These are phyloP conservation scores for Tenrec ecaudatus DNA, from an alignment of 2,113 vertebrate species.

Conservation along the genomic window DNA sequence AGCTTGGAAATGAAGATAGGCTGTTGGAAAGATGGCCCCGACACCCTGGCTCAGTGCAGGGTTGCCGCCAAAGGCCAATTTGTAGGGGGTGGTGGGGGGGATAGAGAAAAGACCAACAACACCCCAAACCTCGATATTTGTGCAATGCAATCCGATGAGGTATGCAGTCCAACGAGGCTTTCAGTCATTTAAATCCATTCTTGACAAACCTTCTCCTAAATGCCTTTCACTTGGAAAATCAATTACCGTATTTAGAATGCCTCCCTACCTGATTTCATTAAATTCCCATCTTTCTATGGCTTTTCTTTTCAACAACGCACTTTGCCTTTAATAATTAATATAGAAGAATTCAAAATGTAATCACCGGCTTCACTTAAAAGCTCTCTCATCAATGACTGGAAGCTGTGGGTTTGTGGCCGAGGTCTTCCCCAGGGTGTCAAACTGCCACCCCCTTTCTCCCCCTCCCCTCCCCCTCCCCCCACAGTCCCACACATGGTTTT, in stretches of 20 bases:
- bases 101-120: too few species aligned
- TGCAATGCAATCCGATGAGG: too few species aligned
- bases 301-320: conserved; percentile 75
- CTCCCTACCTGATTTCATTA: conserved; percentile 73
- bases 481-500: not conserved
- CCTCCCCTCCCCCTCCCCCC: not conserved
- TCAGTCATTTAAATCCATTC: conserved; percentile 58
- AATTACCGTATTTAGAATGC: conserved; percentile 58
- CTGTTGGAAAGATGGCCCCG: too few species aligned
- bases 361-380: conserved; percentile 70
- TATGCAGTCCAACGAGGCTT: not conserved
- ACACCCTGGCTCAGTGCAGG: too few species aligned
- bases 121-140: too few species aligned
- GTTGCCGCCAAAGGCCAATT: too few species aligned
- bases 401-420: conserved; percentile 46
- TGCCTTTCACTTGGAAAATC: conserved; percentile 72
- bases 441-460: not conserved
- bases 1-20: too few species aligned
- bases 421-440: conserved; percentile 29
- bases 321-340: conserved; percentile 82
- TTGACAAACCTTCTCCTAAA: conserved; percentile 60
- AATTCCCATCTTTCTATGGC: conserved; percentile 64
- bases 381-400: conserved; percentile 71
- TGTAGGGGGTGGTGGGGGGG: too few species aligned
- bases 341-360: conserved; percentile 79